These are phyloP conservation scores for Galleria mellonella DNA, from an alignment of 1,140 invertebrate genomes.

Conservation along the genomic window DNA sequence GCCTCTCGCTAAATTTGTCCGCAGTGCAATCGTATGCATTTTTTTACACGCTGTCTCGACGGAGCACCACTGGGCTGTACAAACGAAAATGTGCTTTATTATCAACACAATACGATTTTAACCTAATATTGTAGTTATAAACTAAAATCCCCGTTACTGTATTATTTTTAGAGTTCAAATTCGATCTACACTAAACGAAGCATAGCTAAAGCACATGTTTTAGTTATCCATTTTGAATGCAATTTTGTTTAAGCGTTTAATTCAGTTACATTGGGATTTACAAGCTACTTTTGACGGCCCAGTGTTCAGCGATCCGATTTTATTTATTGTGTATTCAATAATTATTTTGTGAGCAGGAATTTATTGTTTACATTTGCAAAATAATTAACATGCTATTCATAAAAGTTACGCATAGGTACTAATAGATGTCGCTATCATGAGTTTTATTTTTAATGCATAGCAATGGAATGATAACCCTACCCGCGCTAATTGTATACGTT, in stretches of 20 bases:
- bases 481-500: no score
- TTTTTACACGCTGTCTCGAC: constrained; percentile 12
- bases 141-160: no score
- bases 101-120: constrained; percentile 4
- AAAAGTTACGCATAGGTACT: neutral
- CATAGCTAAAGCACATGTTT: constrained; percentile 6
- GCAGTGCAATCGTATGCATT: constrained; percentile 26
- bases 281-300: constrained; percentile 6
- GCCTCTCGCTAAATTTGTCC: constrained; percentile 48
- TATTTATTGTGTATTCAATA: constrained; percentile 7
- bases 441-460: no score
- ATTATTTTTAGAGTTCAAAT: no score
- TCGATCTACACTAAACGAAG: no score
- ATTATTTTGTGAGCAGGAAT: neutral
- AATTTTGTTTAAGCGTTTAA: constrained; percentile 29
- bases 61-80: constrained; percentile 12
- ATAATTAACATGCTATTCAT: no score
- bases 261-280: constrained; percentile 4
- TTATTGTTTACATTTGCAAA: no score
- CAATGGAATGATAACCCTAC: no score
- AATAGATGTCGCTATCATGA: no score
- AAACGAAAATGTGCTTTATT: constrained; percentile 14
- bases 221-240: constrained; percentile 19
- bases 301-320: constrained; percentile 7
- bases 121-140: no score